Evolutionary conservation across 2,888 invertebrate species (phyloP).

Genomic region (Adelphocoris suturalis): DNA sequence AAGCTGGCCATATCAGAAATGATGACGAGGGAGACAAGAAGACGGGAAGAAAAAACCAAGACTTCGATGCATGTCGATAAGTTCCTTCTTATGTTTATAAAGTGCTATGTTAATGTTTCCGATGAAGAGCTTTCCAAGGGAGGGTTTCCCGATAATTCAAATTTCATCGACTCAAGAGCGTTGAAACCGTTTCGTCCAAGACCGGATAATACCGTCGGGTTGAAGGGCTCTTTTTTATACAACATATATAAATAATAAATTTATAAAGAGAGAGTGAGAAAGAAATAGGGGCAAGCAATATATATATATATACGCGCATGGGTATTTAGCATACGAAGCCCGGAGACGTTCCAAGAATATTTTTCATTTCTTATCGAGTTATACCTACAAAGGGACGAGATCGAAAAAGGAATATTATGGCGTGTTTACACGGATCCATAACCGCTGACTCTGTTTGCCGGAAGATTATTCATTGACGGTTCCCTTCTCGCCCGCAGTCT

Average conservation of each 20-base stretch:
- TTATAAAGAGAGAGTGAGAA: no score
- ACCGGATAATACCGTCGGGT: no score
- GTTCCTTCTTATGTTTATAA: constrained; percentile 10
- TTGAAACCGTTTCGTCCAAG: no score
- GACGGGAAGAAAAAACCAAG: no score
- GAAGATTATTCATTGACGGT: constrained; percentile 12
- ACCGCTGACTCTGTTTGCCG: constrained; percentile 36
- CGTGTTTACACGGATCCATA: constrained; percentile 40
- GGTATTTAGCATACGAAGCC: not conserved
- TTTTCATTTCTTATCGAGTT: constrained; percentile 26
- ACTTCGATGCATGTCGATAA: not conserved
- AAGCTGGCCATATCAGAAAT: not conserved
- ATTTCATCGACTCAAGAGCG: no score
- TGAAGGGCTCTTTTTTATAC: no score
- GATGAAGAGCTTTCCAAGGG: no score
- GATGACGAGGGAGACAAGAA: not conserved
- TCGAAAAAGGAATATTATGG: not conserved
- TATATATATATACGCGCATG: no score
- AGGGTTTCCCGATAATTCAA: no score
- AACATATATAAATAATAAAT: no score
- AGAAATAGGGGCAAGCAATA: no score
- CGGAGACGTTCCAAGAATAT: not conserved
- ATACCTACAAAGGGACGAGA: not conserved
- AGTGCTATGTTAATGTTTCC: not conserved
- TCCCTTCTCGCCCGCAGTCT: not conserved